Conservation (phyloP, 2,888 invertebrate species). For the Opisthograptis luteolata region DNA sequence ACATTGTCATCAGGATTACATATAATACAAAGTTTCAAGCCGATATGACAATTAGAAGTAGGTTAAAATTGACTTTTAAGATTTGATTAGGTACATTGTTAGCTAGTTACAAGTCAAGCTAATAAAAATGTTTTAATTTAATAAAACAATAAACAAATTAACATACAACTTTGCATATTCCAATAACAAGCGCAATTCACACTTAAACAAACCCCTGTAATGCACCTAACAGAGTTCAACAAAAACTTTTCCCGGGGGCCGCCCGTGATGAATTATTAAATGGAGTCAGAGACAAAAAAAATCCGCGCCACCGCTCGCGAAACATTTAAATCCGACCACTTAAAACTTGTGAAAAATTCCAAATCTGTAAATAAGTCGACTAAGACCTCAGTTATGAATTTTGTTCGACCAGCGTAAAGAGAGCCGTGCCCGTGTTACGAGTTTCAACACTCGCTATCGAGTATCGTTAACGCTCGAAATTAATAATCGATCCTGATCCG, state of each 20-base stretch:
- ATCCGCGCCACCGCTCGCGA: conserved; percentile 23
- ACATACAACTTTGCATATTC: conserved; percentile 18
- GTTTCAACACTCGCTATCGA: too few species aligned
- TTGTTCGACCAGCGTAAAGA: conserved; percentile 11
- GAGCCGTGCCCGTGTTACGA: conserved; percentile 3
- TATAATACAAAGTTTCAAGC: too few species aligned
- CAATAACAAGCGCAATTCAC: conserved; percentile 27
- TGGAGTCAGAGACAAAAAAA: conserved; percentile 37
- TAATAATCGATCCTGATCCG: too few species aligned
- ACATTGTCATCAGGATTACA: too few species aligned
- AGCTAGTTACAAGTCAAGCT: too few species aligned
- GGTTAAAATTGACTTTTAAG: too few species aligned
- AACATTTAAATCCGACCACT: conserved; percentile 45
- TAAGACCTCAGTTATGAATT: conserved; percentile 34
- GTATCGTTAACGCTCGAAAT: too few species aligned
- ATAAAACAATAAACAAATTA: too few species aligned
- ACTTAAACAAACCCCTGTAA: conserved; percentile 34
- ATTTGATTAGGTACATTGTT: too few species aligned
- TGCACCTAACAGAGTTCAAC: conserved; percentile 39
- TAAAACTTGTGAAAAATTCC: conserved; percentile 45
- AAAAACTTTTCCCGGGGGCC: conserved; percentile 30
- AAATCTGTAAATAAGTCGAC: conserved; percentile 45
- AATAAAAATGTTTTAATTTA: too few species aligned
- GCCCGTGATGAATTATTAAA: conserved; percentile 44
- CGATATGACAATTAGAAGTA: too few species aligned